Evolutionary conservation across 2,888 invertebrate species (phyloP).

Genomic region (Cepaea hortensis): DNA sequence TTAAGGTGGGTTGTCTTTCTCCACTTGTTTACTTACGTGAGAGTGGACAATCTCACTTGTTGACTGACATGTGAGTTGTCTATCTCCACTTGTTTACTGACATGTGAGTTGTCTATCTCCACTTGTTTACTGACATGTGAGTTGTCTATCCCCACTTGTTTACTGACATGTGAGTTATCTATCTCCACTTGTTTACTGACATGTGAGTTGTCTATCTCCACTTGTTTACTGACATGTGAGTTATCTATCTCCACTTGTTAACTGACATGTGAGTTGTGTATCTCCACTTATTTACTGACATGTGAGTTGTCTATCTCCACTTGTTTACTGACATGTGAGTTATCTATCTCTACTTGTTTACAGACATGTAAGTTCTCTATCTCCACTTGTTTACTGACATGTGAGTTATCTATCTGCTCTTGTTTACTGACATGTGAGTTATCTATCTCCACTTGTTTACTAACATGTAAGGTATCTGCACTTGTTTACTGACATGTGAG

Average conservation of each 20-base stretch:
- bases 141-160: not conserved
- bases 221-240: not conserved
- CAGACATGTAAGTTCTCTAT: too few species aligned
- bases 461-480: too few species aligned
- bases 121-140: not conserved
- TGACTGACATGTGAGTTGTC: not conserved
- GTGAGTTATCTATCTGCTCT: not conserved
- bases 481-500: too few species aligned
- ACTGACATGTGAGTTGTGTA: not conserved
- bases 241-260: not conserved
- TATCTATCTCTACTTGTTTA: too few species aligned
- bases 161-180: not conserved
- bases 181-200: not conserved
- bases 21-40: not conserved
- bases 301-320: not conserved
- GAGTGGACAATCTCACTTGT: not conserved
- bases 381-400: not conserved
- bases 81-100: not conserved
- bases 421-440: not conserved
- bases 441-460: too few species aligned
- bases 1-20: not conserved
- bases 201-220: not conserved
- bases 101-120: not conserved
- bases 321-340: too few species aligned
- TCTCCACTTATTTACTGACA: not conserved